Percentiles rank a stretch among this genome's conserved stretches.
Conservation (phyloP, 2,113 vertebrate species). For the Notothenia coriiceps region DNA sequence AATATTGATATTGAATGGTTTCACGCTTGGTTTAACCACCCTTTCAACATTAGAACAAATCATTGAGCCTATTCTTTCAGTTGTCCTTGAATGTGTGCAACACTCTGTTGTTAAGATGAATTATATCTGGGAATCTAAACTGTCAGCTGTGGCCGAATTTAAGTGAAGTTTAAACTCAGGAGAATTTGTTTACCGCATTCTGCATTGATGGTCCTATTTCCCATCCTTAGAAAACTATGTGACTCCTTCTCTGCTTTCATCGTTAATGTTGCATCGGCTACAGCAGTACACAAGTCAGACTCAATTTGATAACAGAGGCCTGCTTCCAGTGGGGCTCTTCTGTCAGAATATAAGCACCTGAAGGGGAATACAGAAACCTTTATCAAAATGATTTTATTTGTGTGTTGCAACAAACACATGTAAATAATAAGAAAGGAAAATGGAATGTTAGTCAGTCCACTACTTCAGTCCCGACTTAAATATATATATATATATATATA, state of each 20-base stretch:
- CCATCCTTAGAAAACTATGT: constrained; percentile 21
- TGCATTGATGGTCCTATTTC: constrained; percentile 36
- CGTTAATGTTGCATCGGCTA: constrained; percentile 56
- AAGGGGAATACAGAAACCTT: background rate
- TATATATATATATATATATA: background rate
- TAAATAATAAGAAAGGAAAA: background rate
- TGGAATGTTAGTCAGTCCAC: no score
- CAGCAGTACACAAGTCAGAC: constrained; percentile 41
- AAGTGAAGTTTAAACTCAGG: constrained; percentile 52
- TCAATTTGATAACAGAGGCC: constrained; percentile 29
- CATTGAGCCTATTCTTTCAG: constrained; percentile 50
- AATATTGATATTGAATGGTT: constrained; percentile 56
- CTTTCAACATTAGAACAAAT: constrained; percentile 55
- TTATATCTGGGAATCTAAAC: constrained; percentile 54
- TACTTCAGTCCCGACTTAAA: background rate
- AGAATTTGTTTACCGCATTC: constrained; percentile 46
- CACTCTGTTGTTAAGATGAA: constrained; percentile 34
- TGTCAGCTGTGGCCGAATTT: constrained; percentile 49
- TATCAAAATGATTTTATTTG: constrained; percentile 1
- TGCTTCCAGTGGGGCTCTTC: constrained; percentile 3
- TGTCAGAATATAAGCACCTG: constrained; percentile 1
- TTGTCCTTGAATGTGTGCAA: constrained; percentile 33
- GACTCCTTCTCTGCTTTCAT: constrained; percentile 44
- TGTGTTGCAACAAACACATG: background rate
- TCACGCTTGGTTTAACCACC: constrained; percentile 60